These are phyloP conservation scores for Poecilia wingei DNA, from an alignment of 2,797 vertebrate species.

Conservation along the genomic window DNA sequence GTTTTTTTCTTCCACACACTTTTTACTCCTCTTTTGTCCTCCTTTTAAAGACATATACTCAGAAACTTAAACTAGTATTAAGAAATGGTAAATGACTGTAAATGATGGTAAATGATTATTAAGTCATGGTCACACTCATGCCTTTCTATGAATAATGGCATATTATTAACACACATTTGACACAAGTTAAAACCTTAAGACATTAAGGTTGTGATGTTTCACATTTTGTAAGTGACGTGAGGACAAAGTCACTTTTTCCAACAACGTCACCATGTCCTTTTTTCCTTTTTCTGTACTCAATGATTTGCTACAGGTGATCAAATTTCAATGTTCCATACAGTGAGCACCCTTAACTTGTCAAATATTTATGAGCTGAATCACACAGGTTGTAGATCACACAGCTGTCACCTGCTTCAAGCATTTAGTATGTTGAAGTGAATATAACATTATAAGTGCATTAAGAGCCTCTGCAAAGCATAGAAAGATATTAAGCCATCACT, in stretches of 20 bases:
- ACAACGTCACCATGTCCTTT: background rate
- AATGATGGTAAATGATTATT: too few relatives aligned
- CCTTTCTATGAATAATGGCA: too few relatives aligned
- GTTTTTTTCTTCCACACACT: too few relatives aligned
- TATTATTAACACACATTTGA: too few relatives aligned
- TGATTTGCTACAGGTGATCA: background rate
- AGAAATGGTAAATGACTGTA: too few relatives aligned
- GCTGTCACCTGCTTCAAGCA: background rate
- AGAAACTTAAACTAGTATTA: too few relatives aligned
- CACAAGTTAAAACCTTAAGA: too few relatives aligned
- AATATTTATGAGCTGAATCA: background rate
- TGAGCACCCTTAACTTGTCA: background rate
- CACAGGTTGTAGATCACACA: background rate
- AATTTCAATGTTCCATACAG: background rate
- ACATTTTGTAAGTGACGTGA: background rate
- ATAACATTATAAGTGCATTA: background rate
- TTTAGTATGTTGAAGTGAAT: background rate
- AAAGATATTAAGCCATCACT: background rate
- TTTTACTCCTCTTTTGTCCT: too few relatives aligned
- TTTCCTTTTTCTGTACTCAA: background rate
- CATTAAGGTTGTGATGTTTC: background rate
- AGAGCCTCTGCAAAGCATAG: background rate
- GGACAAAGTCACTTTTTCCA: background rate
- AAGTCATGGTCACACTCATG: too few relatives aligned
- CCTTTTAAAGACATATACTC: too few relatives aligned